These are phyloP conservation scores for Drosophila borborema DNA, from an alignment of 2,888 invertebrate species.

Conservation along the genomic window DNA sequence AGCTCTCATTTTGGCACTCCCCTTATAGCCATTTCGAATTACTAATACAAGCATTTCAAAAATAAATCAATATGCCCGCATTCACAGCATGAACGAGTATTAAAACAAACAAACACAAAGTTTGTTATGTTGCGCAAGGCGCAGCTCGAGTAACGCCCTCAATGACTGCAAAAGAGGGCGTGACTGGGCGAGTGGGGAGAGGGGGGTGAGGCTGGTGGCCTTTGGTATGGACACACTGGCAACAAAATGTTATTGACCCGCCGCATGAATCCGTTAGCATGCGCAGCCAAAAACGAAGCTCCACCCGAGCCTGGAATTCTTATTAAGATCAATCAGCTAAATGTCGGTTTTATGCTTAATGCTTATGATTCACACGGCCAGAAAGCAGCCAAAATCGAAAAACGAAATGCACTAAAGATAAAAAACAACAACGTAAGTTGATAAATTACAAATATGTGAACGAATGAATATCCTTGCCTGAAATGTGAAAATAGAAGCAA, in stretches of 20 bases:
- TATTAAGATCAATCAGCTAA: conserved; percentile 81
- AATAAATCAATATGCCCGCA: background rate
- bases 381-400: conserved; percentile 65
- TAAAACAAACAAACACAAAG: conserved; percentile 60
- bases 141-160: conserved; percentile 73
- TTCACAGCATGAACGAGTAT: background rate
- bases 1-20: background rate
- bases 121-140: conserved; percentile 78
- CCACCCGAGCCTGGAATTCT: conserved; percentile 60
- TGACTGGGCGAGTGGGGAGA: background rate
- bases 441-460: conserved; percentile 11
- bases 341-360: conserved; percentile 81
- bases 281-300: conserved; percentile 27
- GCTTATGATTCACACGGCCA: conserved; percentile 75
- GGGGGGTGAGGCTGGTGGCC: background rate
- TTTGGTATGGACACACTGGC: conserved; percentile 11
- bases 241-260: conserved; percentile 73
- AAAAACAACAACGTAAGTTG: conserved; percentile 10
- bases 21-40: background rate
- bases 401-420: conserved; percentile 27
- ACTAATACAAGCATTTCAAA: background rate
- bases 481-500: too few relatives aligned
- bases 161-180: conserved; percentile 9
- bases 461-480: conserved; percentile 33
- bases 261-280: conserved; percentile 68